phyloP scores from a whole-genome alignment of 2,113 vertebrate species.

The Tragelaphus strepsiceros region DNA sequence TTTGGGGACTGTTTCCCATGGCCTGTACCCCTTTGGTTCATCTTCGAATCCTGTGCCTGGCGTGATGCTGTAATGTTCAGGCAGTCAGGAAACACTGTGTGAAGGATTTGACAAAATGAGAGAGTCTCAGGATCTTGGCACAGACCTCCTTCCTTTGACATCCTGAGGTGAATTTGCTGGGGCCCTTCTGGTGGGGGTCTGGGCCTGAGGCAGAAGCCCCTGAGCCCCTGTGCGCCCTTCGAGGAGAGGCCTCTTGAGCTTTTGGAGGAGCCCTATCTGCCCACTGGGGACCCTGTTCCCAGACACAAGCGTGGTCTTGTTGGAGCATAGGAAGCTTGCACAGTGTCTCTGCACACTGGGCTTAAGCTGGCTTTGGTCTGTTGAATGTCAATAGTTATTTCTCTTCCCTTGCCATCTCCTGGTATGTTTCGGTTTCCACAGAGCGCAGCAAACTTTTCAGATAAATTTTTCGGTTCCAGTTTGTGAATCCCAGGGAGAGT shows the following conservation, averaged over 20 bases:
- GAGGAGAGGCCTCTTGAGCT: not conserved
- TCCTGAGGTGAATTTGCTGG: not conserved
- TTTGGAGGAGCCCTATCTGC: not conserved
- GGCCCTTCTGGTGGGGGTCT: not conserved
- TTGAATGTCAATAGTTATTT: not conserved
- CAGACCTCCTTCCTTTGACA: not conserved
- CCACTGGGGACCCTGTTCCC: not conserved
- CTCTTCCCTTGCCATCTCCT: not conserved
- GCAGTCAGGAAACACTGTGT: not conserved
- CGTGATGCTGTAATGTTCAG: not conserved
- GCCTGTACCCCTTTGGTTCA: not conserved
- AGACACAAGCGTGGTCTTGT: not conserved
- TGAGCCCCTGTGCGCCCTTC: not conserved
- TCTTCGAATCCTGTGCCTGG: not conserved
- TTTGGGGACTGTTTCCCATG: not conserved
- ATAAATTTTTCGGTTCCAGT: not conserved
- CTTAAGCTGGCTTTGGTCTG: not conserved
- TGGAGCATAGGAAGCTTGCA: not conserved
- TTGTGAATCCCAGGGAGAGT: not conserved
- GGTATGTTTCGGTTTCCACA: not conserved
- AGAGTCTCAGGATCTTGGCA: not conserved
- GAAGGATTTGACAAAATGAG: not conserved
- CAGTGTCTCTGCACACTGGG: not conserved
- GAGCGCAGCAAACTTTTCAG: not conserved
- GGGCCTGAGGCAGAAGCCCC: not conserved